Conservation (phyloP, 2,888 invertebrate genomes). For the Patella pellucida region DNA sequence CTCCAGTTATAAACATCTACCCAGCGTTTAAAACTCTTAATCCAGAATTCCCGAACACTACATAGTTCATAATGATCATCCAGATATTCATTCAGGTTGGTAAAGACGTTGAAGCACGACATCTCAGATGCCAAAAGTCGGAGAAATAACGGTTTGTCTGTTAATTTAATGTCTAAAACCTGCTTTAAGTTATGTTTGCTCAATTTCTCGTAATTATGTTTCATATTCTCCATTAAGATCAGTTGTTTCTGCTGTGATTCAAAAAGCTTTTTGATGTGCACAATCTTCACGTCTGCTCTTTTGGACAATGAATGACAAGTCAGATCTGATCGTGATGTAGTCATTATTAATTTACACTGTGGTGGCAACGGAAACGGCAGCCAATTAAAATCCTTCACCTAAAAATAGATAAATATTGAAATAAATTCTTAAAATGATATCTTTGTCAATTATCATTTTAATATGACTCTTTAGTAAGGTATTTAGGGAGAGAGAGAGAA, state of each 20-base stretch:
- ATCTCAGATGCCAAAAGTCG: slow-evolving; percentile 58
- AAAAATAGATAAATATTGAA: slow-evolving; percentile 19
- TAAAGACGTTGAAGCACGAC: slow-evolving; percentile 49
- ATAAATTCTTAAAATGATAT: background rate
- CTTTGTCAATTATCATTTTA: too few species aligned
- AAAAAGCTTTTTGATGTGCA: slow-evolving; percentile 45
- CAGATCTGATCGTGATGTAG: slow-evolving; percentile 60
- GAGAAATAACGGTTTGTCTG: slow-evolving; percentile 56
- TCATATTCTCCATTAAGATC: slow-evolving; percentile 50
- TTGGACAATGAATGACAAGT: slow-evolving; percentile 48
- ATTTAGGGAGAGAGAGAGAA: too few species aligned
- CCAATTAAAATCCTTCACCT: slow-evolving; percentile 67
- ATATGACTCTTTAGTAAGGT: too few species aligned
- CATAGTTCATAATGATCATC: slow-evolving; percentile 53
- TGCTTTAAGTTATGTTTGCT: slow-evolving; percentile 15
- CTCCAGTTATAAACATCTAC: slow-evolving; percentile 62
- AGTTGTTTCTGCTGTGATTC: slow-evolving; percentile 37
- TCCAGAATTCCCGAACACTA: slow-evolving; percentile 59
- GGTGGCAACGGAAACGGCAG: slow-evolving; percentile 61
- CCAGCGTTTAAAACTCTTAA: slow-evolving; percentile 59
- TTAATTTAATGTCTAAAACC: slow-evolving; percentile 46
- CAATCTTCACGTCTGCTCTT: slow-evolving; percentile 51
- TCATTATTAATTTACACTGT: slow-evolving; percentile 61
- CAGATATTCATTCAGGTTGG: slow-evolving; percentile 48
- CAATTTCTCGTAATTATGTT: slow-evolving; percentile 38